These are phyloP conservation scores for Gavialis gangeticus DNA, from an alignment of 2,113 vertebrate species.

Conservation along the genomic window DNA sequence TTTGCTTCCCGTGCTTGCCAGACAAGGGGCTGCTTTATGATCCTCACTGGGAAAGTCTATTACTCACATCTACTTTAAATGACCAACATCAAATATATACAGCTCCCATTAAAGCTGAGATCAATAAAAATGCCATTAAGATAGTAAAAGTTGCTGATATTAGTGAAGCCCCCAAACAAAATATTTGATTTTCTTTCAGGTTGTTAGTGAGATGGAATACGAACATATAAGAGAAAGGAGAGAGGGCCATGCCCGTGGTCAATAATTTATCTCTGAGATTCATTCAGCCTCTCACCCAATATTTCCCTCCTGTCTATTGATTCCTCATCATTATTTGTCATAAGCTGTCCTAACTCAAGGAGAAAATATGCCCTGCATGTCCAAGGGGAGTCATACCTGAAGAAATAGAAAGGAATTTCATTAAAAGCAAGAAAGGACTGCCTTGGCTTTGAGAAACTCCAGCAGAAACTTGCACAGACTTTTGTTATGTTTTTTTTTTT, in stretches of 20 bases:
- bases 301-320: slow-evolving; percentile 86
- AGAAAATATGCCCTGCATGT: slow-evolving; percentile 85
- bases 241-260: slow-evolving; percentile 83
- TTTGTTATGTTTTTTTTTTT: slow-evolving; percentile 39
- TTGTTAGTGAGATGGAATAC: slow-evolving; percentile 89
- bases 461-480: slow-evolving; percentile 77
- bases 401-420: slow-evolving; percentile 90
- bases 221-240: slow-evolving; percentile 85
- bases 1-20: slow-evolving; percentile 85
- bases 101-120: slow-evolving; percentile 93
- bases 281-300: slow-evolving; percentile 86
- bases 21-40: slow-evolving; percentile 92
- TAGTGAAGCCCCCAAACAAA: slow-evolving; percentile 97
- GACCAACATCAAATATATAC: slow-evolving; percentile 97
- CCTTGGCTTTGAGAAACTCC: slow-evolving; percentile 80
- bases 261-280: slow-evolving; percentile 92
- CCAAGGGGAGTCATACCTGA: slow-evolving; percentile 86
- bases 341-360: slow-evolving; percentile 86
- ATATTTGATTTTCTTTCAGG: slow-evolving; percentile 96
- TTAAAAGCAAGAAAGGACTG: slow-evolving; percentile 85
- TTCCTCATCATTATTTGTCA: slow-evolving; percentile 90
- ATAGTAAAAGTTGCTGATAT: slow-evolving; percentile 97
- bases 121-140: slow-evolving; percentile 99
- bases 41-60: slow-evolving; percentile 93
- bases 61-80: slow-evolving; percentile 98